phyloP scores from a whole-genome alignment of 2,113 vertebrate species.

The Hylia prasina region DNA sequence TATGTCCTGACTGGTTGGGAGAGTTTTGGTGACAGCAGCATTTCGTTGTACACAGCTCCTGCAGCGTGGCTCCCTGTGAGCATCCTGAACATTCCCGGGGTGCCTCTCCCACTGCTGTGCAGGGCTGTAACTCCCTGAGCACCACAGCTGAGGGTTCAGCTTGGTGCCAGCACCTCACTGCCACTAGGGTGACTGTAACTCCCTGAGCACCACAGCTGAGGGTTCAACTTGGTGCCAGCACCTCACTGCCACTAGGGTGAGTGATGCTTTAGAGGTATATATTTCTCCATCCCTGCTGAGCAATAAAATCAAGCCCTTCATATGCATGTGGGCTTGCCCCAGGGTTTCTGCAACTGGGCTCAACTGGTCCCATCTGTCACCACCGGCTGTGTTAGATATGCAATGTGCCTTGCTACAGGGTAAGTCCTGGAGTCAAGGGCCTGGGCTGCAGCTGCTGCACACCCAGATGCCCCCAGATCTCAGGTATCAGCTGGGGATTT shows the following conservation, averaged over 20 bases:
- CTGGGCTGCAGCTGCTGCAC: constrained; percentile 44
- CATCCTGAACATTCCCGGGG: background rate
- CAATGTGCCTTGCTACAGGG: fast-evolving
- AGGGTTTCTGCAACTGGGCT: background rate
- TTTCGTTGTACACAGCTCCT: background rate
- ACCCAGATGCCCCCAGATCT: background rate
- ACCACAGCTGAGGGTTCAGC: background rate
- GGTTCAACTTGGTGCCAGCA: background rate
- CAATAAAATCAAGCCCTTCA: background rate
- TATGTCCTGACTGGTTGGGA: background rate
- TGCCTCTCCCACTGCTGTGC: background rate
- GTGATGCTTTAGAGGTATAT: background rate
- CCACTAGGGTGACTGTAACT: background rate
- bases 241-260: fast-evolving
- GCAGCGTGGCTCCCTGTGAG: fast-evolving
- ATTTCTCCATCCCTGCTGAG: background rate
- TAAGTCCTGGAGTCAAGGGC: background rate
- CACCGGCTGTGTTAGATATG: background rate
- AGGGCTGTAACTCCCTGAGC: background rate
- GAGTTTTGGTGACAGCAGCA: background rate
- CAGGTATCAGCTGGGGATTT: constrained; percentile 1
- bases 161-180: background rate
- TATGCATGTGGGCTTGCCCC: background rate
- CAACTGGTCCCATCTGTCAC: background rate
- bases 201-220: background rate